Percentiles rank a stretch among this genome's conserved stretches.
Evolutionary conservation across 2,113 vertebrate species (phyloP).

Genomic region (Struthio camelus): DNA sequence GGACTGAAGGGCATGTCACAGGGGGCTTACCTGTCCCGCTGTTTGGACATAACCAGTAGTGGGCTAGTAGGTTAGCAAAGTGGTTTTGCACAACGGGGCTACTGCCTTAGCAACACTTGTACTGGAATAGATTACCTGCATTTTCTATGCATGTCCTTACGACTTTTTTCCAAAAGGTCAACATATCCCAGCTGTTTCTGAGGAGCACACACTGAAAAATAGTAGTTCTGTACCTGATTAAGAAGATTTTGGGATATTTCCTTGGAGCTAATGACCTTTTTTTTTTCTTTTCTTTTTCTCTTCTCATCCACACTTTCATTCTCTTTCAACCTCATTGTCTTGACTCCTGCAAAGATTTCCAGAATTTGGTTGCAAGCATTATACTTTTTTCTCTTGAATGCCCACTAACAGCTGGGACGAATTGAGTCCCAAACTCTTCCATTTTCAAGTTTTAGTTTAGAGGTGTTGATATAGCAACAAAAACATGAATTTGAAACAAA

Average conservation of each 20-base stretch:
- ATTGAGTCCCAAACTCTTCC: neutral
- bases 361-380: neutral
- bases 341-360: neutral
- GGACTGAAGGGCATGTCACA: neutral
- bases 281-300: neutral
- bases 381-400: neutral
- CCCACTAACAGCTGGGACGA: constrained; percentile 22
- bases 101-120: neutral
- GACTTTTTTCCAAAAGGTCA: neutral
- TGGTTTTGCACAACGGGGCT: neutral
- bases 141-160: neutral
- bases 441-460: constrained; percentile 15
- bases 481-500: constrained; percentile 18
- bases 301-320: neutral
- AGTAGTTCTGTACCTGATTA: neutral
- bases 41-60: neutral
- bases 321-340: neutral
- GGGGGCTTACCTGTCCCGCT: neutral
- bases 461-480: constrained; percentile 25
- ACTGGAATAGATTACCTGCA: rapidly evolving
- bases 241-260: neutral
- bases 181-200: neutral
- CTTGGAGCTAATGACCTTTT: neutral
- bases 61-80: neutral
- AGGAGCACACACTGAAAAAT: neutral